phyloP scores from a whole-genome alignment of 1,140 invertebrate species.

The Lordiphosa mommai region DNA sequence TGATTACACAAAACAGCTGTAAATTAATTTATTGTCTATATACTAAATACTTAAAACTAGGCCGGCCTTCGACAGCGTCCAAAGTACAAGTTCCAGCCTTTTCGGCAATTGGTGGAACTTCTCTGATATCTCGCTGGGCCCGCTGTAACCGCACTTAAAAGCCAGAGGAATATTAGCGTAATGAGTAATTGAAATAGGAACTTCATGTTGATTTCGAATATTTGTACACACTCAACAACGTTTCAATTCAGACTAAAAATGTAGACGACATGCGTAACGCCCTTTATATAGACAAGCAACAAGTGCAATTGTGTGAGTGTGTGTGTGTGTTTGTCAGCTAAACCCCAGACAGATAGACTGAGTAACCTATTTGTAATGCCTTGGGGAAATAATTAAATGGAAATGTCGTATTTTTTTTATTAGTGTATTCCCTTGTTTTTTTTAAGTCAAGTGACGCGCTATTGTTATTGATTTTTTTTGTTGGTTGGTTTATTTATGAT shows the following conservation, averaged over 20 bases:
- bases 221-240: constrained; percentile 6
- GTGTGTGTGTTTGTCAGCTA: background rate
- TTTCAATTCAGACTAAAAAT: background rate
- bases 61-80: constrained; percentile 9
- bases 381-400: no score
- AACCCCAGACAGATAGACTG: no score
- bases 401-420: no score
- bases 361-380: no score
- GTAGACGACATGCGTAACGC: background rate
- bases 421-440: no score
- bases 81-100: background rate
- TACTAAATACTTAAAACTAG: no score
- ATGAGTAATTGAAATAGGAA: background rate
- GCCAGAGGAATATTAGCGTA: background rate
- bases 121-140: background rate
- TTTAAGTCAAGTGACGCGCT: no score
- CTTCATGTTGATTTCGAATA: constrained; percentile 6
- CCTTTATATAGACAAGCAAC: constrained; percentile 10
- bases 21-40: no score
- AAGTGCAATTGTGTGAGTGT: background rate
- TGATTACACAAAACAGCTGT: background rate
- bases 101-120: background rate
- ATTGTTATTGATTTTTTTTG: no score
- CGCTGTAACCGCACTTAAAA: background rate
- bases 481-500: no score